Base-by-base conservation (phyloP, 2,888 invertebrate species). In the Tetrapedia diversipes region DNA sequence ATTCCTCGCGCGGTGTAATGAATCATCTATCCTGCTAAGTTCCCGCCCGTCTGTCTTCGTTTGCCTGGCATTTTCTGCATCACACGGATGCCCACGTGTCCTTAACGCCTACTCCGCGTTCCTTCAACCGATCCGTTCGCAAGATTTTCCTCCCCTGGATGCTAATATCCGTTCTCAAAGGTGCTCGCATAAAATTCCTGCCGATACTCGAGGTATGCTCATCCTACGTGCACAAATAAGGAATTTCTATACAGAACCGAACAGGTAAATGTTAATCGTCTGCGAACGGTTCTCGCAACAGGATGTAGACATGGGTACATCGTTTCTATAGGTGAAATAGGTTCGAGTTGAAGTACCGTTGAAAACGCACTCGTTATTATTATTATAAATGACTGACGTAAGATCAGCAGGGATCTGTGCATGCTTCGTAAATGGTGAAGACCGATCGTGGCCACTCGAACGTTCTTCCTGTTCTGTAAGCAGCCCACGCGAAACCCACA, bases 21-120 rank as follows among this genome's bases (percentile, higher is more conserved):
- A 71, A 74, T 74, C 73, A 64, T 71, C 56, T 57, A 63, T 51
- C 43, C 34, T 27, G 73, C 49, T 19, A 57, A 63, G 56, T 74
- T 57, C 63, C 37, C 43, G 14, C 47, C 27, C 43, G 14, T 41
- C 27, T 43, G 57, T 74, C 73, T 71, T 51, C 72, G 72, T 45
- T 72, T 57, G 57, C 72, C 43, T 53, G 19, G 72, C 63, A 74
- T 74, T 72, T 72, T 74, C 71, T 57, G 16, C 72, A 57, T 72
- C 73, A 43, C 63, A 63, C 72, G 57, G 41, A 71, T 74, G 56
- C 72, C 72, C 73, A 74, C 72, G 73, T 72, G 72, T 24, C 43
- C n/a, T 41, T 10, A 37, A 34, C 73, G 63, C 72, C 73, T 57
- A 63, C 57, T 45, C n/a, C 37, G 63, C 24, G 72, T 63, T 51